phyloP scores from a whole-genome alignment of 2,888 invertebrate genomes.

The Choreutis nemorana region DNA sequence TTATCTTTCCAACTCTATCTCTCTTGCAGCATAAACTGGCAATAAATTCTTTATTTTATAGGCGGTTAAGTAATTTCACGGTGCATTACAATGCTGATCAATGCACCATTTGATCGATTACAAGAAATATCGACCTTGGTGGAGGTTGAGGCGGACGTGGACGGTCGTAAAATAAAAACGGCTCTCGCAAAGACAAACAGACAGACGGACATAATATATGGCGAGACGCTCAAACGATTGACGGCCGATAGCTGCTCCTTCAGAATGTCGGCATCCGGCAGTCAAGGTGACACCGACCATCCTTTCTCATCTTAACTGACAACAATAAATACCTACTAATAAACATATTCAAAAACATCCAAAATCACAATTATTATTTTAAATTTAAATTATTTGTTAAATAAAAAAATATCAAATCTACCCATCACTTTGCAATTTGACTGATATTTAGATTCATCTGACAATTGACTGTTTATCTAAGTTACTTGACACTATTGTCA shows the following conservation, averaged over 20 bases:
- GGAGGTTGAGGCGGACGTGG: conserved; percentile 52
- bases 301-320: conserved; percentile 49
- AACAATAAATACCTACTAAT: not conserved
- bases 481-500: too few species aligned
- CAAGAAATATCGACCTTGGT: conserved; percentile 46
- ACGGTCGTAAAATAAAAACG: conserved; percentile 58
- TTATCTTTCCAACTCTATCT: too few species aligned
- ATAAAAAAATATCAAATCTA: too few species aligned
- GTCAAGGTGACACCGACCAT: conserved; percentile 59
- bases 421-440: too few species aligned
- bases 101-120: conserved; percentile 24
- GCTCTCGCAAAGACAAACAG: conserved; percentile 47
- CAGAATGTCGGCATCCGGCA: conserved; percentile 56
- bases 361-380: conserved; percentile 13
- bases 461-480: too few species aligned
- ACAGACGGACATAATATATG: conserved; percentile 41
- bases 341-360: conserved; percentile 6
- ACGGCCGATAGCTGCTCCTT: conserved; percentile 54
- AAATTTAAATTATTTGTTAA: too few species aligned
- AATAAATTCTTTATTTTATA: too few species aligned
- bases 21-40: too few species aligned
- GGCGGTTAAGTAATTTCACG: too few species aligned
- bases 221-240: conserved; percentile 55
- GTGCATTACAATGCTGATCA: too few species aligned
- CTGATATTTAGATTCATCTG: too few species aligned